These are phyloP conservation scores for Carassius gibelio DNA, from an alignment of 2,113 vertebrate species.

Conservation along the genomic window DNA sequence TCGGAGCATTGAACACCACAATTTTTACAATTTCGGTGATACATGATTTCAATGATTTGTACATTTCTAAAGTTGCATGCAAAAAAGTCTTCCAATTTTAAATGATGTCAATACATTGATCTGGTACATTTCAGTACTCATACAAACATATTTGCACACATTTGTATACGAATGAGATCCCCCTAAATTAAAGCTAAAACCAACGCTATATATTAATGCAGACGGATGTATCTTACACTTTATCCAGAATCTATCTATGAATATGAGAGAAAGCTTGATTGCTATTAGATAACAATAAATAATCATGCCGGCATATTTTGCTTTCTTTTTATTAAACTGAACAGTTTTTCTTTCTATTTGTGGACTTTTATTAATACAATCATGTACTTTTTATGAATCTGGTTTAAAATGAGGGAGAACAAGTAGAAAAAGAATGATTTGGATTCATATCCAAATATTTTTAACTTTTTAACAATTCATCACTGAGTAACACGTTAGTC, in stretches of 20 bases:
- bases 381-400: no score
- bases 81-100: background rate
- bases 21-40: no score
- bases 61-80: background rate
- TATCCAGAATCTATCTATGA: background rate
- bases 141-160: background rate
- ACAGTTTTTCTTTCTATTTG: background rate
- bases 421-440: background rate
- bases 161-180: background rate
- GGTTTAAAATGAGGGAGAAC: background rate
- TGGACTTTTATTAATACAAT: background rate
- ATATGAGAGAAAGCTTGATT: background rate
- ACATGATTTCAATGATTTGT: background rate
- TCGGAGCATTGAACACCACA: no score
- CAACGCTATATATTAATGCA: background rate
- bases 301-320: background rate
- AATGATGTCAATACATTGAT: background rate
- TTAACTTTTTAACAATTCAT: constrained; percentile 18
- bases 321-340: background rate
- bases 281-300: background rate
- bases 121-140: no score
- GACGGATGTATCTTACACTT: background rate
- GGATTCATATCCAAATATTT: background rate
- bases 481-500: constrained; percentile 3
- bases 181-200: background rate